Evolutionary conservation across 2,797 vertebrate genomes (phyloP).

Genomic region (Moxostoma hubbsi): DNA sequence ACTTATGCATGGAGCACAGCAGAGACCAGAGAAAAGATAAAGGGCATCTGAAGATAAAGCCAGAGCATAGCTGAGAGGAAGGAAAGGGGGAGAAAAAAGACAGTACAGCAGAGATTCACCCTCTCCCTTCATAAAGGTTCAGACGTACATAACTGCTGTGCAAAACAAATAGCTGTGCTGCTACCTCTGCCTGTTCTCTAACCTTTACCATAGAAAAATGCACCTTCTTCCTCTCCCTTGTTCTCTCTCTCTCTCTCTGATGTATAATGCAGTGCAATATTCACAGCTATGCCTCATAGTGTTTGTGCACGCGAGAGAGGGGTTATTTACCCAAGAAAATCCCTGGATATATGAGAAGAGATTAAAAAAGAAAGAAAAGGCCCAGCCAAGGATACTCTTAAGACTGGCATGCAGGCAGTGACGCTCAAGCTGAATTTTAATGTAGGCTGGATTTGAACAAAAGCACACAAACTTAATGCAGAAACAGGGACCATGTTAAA

Average conservation of each 20-base stretch:
- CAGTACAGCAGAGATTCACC: neutral
- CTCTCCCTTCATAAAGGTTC: slow-evolving; percentile 29
- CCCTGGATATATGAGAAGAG: slow-evolving; percentile 43
- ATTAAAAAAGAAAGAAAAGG: slow-evolving; percentile 17
- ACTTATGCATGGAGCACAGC: slow-evolving; percentile 35
- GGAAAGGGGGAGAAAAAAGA: neutral
- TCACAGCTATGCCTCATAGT: slow-evolving; percentile 58
- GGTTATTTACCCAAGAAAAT: slow-evolving; percentile 68
- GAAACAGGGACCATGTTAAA: neutral
- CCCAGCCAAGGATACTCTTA: slow-evolving; percentile 29
- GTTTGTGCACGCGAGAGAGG: slow-evolving; percentile 57
- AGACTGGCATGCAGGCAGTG: neutral
- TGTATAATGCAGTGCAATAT: slow-evolving; percentile 53
- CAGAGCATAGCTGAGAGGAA: slow-evolving; percentile 51
- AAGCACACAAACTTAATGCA: neutral
- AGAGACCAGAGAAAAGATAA: slow-evolving; percentile 15
- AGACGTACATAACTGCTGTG: slow-evolving; percentile 30
- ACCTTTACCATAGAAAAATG: slow-evolving; percentile 64
- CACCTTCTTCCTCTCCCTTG: slow-evolving; percentile 49
- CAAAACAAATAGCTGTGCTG: slow-evolving; percentile 54
- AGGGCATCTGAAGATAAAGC: slow-evolving; percentile 62
- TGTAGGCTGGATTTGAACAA: neutral
- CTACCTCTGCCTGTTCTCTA: slow-evolving; percentile 61
- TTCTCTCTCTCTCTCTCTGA: slow-evolving; percentile 55
- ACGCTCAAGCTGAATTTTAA: slow-evolving; percentile 18